These are phyloP conservation scores for Philopotamus ludificatus DNA, from an alignment of 1,140 invertebrate species.

Conservation along the genomic window DNA sequence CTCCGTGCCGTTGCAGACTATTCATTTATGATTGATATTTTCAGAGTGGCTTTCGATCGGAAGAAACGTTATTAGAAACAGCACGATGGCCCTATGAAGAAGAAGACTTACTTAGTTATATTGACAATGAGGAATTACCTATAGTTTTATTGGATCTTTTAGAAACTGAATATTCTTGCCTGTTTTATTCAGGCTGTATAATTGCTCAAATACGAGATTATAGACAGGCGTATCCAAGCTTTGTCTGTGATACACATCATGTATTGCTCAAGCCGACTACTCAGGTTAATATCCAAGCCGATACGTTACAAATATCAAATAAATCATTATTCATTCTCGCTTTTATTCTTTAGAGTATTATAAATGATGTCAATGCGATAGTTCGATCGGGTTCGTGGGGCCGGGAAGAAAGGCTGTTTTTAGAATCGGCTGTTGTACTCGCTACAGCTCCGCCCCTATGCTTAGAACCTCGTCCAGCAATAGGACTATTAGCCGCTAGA, in stretches of 20 bases:
- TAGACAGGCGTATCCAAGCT: slow-evolving; percentile 71
- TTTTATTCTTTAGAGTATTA: slow-evolving; percentile 66
- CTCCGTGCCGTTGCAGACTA: not conserved
- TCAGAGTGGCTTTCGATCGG: slow-evolving; percentile 42
- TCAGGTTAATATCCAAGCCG: slow-evolving; percentile 61
- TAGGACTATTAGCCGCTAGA: slow-evolving; percentile 71
- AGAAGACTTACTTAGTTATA: slow-evolving; percentile 72
- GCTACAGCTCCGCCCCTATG: slow-evolving; percentile 83
- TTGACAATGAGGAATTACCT: slow-evolving; percentile 84
- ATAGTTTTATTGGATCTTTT: slow-evolving; percentile 81
- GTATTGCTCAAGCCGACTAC: slow-evolving; percentile 85
- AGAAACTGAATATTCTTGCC: slow-evolving; percentile 73
- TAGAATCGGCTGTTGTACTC: slow-evolving; percentile 82
- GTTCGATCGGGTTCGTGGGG: slow-evolving; percentile 69
- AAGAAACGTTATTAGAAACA: slow-evolving; percentile 69
- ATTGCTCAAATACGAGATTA: slow-evolving; percentile 89
- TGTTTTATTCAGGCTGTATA: slow-evolving; percentile 90
- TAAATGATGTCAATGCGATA: slow-evolving; percentile 71
- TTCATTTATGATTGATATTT: slow-evolving; percentile 6
- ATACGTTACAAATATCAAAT: no score
- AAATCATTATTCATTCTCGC: no score
- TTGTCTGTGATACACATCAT: slow-evolving; percentile 75
- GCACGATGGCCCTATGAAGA: slow-evolving; percentile 76
- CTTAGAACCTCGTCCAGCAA: slow-evolving; percentile 79
- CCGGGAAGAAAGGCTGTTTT: slow-evolving; percentile 71